Percentiles rank a stretch among this genome's conserved stretches.
These are phyloP conservation scores for Chydorus sphaericus DNA, from an alignment of 2,888 invertebrate genomes.

Conservation along the genomic window DNA sequence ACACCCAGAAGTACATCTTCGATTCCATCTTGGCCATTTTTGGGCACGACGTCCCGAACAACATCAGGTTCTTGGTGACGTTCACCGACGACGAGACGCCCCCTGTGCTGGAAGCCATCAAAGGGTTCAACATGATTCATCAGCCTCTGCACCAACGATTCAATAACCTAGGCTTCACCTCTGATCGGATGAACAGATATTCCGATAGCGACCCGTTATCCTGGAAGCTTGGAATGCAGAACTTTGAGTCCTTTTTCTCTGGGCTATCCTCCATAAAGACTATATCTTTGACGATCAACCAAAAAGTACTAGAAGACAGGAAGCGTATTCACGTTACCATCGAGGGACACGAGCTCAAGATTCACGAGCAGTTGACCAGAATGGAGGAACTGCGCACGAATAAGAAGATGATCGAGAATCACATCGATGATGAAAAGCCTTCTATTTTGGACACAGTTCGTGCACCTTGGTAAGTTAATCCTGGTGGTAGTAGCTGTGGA, in stretches of 20 bases:
- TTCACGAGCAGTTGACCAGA: constrained; percentile 17
- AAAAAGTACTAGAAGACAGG: constrained; percentile 20
- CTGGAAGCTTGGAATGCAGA: constrained; percentile 18
- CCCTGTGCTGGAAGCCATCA: constrained; percentile 18
- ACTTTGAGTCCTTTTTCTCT: constrained; percentile 17
- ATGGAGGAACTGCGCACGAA: constrained; percentile 16
- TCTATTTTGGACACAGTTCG: too few species aligned
- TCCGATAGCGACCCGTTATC: constrained; percentile 3
- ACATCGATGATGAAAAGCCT: constrained; percentile 16
- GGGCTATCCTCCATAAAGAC: constrained; percentile 14
- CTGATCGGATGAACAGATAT: neutral
- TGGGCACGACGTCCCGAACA: constrained; percentile 20
- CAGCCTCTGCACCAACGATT: constrained; percentile 13
- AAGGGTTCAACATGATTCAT: constrained; percentile 13
- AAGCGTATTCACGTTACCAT: constrained; percentile 15
- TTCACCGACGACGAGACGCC: constrained; percentile 20
- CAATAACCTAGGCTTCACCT: constrained; percentile 21
- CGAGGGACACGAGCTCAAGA: constrained; percentile 16
- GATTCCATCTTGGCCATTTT: constrained; percentile 20
- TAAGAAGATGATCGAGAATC: constrained; percentile 16
- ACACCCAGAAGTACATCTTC: constrained; percentile 19
- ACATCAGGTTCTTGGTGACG: constrained; percentile 20
- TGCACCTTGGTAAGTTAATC: too few species aligned
- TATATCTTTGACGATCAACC: constrained; percentile 17
- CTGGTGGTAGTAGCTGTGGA: too few species aligned